Base-by-base conservation (phyloP, 2,797 vertebrate genomes). In the Knipowitschia caucasica region DNA sequence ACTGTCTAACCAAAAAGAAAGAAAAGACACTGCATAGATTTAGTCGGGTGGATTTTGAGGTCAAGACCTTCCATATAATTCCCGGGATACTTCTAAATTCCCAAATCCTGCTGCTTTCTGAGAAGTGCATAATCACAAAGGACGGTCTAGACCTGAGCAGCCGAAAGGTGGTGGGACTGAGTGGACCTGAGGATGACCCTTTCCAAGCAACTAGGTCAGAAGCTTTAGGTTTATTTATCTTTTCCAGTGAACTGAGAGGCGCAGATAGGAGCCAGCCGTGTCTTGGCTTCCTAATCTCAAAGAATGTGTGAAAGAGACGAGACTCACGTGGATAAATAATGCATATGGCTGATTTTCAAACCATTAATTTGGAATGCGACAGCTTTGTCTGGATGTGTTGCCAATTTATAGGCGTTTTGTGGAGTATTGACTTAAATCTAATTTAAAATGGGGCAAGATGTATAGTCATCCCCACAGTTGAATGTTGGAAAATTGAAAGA, bases 31-130 rank as follows among this genome's bases (percentile, higher is more conserved):
- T 35, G 68, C 61, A 45, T 33, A 47, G 54, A 42, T 25, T 5
- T 18, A 50, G 52, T 53, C 18, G 12, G 52, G 29, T 23, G 29
- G 58, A 47, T 53, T 33, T 49, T 14, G 55, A 67, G 82, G 83
- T 84, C 33, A 50, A 49, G 71, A 85, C 83, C 79, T 83, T 71
- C 77, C 68, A n/a, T 65, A 53, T 61, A 27, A 66, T 60, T 79
- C 64, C 65, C 68, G 54, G 56, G 62, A 54, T 47, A 20, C 40
- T 25, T 15, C 29, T 36, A 24, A 50, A 24, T 44, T 47, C 56
- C 49, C 45, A 24, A 50, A 27, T 44, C 50, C 54, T 33, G 65
- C 49, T n/a, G 34, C 40, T 60, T 40, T 35, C 23, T 7, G n/a
- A 36, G 21, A 68, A 53, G 71, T 59, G 59, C 64, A 72, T 81